Evolutionary conservation across 1,140 invertebrate species (phyloP), one percentile per base, ranked within the genome.

Genomic region (Drosophila navojoa): DNA sequence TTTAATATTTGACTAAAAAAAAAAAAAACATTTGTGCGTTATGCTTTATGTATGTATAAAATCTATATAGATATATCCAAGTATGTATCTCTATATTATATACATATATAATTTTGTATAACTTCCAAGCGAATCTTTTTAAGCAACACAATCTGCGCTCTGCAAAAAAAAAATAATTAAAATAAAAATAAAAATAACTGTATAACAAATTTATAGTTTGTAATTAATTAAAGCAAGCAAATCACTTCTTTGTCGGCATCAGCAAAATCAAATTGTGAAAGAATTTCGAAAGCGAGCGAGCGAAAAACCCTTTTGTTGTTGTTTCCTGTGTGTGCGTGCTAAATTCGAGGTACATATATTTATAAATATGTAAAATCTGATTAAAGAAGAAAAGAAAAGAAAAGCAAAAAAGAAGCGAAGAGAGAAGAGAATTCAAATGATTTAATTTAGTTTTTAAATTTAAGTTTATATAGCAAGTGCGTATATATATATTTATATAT

Each of bases 401-500:
- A 47, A 66, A 66, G 11, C 58, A 52, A 59, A 71, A 52, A 68
- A 66, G 77, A 27, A 73, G 52, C 52, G 60, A 69, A 50, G 57
- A 49, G 50, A 50, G 76, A 81, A 66, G 71, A 81, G 76, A 81
- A 86, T 86, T 89, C 82, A 87, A 89, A 79, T 82, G 77, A 82
- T 89, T 89, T 79, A 89, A 86, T 87, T 86, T 86, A 86, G 82
- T 86, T 86, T 49, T 57, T 86, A 86, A 50, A 81, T 73, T 87
- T 87, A 89, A 87, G 82, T 87, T 87, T 87, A 87, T 87, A 87
- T 87, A 87, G 72, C 79, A 89, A 79, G 82, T 79, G 84, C 84
- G 68, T 82, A 77, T 76, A 29, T 59, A 76, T 50, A 72, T 44
- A 71, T 3, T 19, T 47, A 81, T 76, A 77, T 70, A 81, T 68